phyloP scores from a whole-genome alignment of 2,797 vertebrate species.

The Sparus aurata region DNA sequence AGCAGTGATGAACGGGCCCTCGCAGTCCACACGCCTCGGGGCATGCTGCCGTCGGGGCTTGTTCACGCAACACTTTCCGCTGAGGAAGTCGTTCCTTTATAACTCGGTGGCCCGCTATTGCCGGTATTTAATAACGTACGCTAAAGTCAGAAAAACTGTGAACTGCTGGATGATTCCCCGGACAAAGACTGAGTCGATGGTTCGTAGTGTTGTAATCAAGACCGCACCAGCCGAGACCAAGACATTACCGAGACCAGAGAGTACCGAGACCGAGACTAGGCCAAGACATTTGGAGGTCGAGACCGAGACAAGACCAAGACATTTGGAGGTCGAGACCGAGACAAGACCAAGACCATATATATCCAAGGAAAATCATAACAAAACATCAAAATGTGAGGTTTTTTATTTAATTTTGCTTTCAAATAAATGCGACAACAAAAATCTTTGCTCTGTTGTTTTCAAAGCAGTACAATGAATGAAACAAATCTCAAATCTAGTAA shows the following conservation, averaged over 20 bases:
- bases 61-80: too few relatives aligned
- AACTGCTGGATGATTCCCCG: too few relatives aligned
- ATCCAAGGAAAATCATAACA: background rate
- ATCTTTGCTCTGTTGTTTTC: background rate
- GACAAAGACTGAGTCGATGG: too few relatives aligned
- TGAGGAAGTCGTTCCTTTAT: too few relatives aligned
- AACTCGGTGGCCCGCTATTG: too few relatives aligned
- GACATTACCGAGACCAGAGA: background rate
- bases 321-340: background rate
- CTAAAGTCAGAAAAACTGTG: too few relatives aligned
- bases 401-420: background rate
- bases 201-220: constrained; percentile 1
- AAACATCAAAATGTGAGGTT: background rate
- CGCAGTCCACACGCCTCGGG: too few relatives aligned
- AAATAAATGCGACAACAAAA: background rate
- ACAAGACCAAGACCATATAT: background rate
- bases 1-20: too few relatives aligned
- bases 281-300: background rate
- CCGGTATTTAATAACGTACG: too few relatives aligned
- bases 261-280: background rate
- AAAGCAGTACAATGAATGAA: background rate
- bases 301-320: background rate
- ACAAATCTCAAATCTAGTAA: background rate
- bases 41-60: too few relatives aligned
- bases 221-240: background rate